Evolutionary conservation across 35 echinoderm and acorn worm species (phyloP), one percentile per base, ranked within the genome.

Genomic region (Patiria miniata): DNA sequence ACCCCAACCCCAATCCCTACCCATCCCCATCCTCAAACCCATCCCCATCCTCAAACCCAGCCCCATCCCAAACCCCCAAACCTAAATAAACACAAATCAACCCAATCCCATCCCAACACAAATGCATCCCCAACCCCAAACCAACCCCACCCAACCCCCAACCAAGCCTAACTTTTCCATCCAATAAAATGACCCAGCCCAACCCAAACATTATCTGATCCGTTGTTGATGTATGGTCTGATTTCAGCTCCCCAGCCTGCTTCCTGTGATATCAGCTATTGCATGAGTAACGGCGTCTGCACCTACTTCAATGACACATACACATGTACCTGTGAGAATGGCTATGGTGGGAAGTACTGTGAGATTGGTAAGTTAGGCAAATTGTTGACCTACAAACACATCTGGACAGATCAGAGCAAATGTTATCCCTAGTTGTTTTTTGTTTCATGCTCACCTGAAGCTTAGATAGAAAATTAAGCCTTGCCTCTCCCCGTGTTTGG

Each of bases 291-390:
- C 7, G 93, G 73, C 30, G 77, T 84, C 12, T 94, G 93, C 50
- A 54, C 77, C 7, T 85, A 90, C 28, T 85, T 40, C 39, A 36
- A 82, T 19, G 54, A 94, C 40, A 34, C 51, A 19, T 83, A 86
- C 55, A 59, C 52, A 8, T 95, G 93, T 39, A 23, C 16, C 16
- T 95, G 93, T 79, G 73, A 52, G n/a, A 7, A 36, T n/a, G 92
- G 83, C 33, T 94, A 82, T 7, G 32, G 37, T 61, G 92, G 92
- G 37, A 29, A 81, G 12, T 94, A 94, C 61, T 94, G 92, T 81
- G 53, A 94, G 61, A 90, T 52, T 44, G 92, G 92, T 93, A 65
- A 79, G 78, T 21, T 33, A 56, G 36, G 42, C 12, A 47, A 47
- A 47, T 47, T 47, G 42, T 47, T 6, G 12, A 12, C 42, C 12